These are phyloP conservation scores for Aethes cnicana DNA, from an alignment of 2,888 invertebrate species.

Conservation along the genomic window DNA sequence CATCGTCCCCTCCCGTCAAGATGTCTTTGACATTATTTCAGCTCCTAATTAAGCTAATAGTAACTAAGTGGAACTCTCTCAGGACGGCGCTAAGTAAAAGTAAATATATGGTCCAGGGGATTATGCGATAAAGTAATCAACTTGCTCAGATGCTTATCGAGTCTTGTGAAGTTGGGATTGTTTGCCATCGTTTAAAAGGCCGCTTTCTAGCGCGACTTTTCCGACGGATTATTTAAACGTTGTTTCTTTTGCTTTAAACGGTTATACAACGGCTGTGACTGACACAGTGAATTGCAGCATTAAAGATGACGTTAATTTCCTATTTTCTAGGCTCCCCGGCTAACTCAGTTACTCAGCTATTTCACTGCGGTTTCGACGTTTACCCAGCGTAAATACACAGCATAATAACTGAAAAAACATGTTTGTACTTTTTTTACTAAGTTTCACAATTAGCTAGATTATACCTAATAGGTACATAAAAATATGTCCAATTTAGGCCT, in stretches of 20 bases:
- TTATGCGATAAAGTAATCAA: slow-evolving; percentile 30
- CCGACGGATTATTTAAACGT: slow-evolving; percentile 4
- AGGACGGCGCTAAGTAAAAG: slow-evolving; percentile 29
- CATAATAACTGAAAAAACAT: too few species aligned
- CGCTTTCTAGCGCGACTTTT: slow-evolving; percentile 25
- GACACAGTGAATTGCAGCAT: not conserved
- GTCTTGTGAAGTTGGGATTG: slow-evolving; percentile 30
- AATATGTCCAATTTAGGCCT: too few species aligned
- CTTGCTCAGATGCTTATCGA: slow-evolving; percentile 30
- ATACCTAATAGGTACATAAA: too few species aligned
- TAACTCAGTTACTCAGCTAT: too few species aligned
- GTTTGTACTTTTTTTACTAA: too few species aligned
- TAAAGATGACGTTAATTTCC: not conserved
- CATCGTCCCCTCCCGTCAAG: slow-evolving; percentile 22
- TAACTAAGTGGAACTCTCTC: slow-evolving; percentile 30
- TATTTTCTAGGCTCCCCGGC: too few species aligned
- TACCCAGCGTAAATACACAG: too few species aligned
- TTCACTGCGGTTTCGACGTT: too few species aligned
- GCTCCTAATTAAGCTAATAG: slow-evolving; percentile 29
- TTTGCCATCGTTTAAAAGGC: slow-evolving; percentile 26
- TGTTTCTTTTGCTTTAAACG: slow-evolving; percentile 18
- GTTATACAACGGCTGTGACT: slow-evolving; percentile 5
- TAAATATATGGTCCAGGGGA: slow-evolving; percentile 28
- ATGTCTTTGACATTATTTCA: slow-evolving; percentile 27
- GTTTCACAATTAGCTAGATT: too few species aligned